These are phyloP conservation scores for Aphis gossypii DNA, from an alignment of 1,140 invertebrate genomes.

Conservation along the genomic window DNA sequence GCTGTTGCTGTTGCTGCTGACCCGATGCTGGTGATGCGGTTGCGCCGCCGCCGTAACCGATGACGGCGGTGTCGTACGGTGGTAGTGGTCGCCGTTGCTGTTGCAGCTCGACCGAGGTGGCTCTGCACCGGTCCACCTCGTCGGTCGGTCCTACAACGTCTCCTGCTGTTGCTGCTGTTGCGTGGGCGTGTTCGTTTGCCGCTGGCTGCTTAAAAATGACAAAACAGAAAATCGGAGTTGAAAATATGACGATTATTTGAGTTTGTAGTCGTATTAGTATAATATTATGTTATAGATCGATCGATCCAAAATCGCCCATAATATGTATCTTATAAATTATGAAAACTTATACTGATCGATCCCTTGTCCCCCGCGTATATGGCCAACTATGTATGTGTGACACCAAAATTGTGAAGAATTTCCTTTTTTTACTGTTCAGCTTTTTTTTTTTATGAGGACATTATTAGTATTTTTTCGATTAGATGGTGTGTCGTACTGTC, in stretches of 20 bases:
- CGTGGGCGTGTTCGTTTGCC: conserved; percentile 29
- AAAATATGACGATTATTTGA: not conserved
- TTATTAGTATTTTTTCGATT: not conserved
- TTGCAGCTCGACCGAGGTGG: conserved; percentile 48
- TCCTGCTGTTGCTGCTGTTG: conserved; percentile 35
- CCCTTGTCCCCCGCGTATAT: not conserved
- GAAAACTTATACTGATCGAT: not conserved
- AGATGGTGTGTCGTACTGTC: no score
- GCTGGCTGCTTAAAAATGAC: conserved; percentile 34
- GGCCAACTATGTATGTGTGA: not conserved
- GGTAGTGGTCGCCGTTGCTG: not conserved
- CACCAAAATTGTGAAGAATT: not conserved
- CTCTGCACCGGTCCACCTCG: conserved; percentile 55
- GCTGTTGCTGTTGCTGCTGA: conserved; percentile 21
- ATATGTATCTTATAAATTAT: not conserved
- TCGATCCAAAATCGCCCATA: not conserved
- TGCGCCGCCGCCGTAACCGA: conserved; percentile 4
- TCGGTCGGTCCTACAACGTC: conserved; percentile 44
- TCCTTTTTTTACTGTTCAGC: not conserved
- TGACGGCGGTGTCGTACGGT: not conserved
- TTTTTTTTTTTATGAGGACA: not conserved
- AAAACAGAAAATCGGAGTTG: not conserved
- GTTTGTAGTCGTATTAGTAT: not conserved
- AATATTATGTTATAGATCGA: not conserved
- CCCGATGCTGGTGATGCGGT: not conserved